Evolutionary conservation across 2,113 vertebrate genomes (phyloP), one percentile per base, ranked within the genome.

Genomic region (Antechinus stuartii): DNA sequence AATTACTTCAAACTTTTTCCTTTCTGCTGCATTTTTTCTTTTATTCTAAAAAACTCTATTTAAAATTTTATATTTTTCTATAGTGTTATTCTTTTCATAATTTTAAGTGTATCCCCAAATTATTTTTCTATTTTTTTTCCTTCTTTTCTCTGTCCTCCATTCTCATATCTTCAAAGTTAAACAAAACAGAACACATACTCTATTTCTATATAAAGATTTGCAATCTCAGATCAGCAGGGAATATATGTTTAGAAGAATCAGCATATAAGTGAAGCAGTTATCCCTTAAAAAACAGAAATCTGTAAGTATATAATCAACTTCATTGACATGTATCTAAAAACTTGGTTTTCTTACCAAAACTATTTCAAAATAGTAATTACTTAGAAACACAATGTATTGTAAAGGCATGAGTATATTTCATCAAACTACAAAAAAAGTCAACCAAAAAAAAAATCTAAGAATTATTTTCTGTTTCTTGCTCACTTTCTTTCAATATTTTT

Each of bases 1-100:
- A 96, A 97, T 96, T 96, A 53, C 53, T 95, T 96, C 49, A 95
- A 54, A 42, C 84, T 96, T 97, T 96, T 95, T 92, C 93, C 95
- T 97, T 90, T 97, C 91, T 50, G 42, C 90, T 96, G 46, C 30
- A 93, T 93, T 96, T 97, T 90, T 47, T 92, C 22, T 95, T 91
- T 96, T 96, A 89, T 90, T 93, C 93, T 30, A 46, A 91, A 25
- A 5, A 57, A 94, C 90, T 47, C 42, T 35, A 91, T 56, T 42
- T 57, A 93, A 6, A 46, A 35, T 84, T 46, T 95, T 95, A 47
- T 92, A 89, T 5, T 95, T 7, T 93, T 97, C 94, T 90, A 0
- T 25, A 54, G 27, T 50, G 0, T 27, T 46, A 19, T 0, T 27
- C 90, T 89, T 54, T 92, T 95, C 19, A 46, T n/a, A 95, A 1